Evolutionary conservation across 2,797 vertebrate species (phyloP).

Genomic region (Paguma larvata): DNA sequence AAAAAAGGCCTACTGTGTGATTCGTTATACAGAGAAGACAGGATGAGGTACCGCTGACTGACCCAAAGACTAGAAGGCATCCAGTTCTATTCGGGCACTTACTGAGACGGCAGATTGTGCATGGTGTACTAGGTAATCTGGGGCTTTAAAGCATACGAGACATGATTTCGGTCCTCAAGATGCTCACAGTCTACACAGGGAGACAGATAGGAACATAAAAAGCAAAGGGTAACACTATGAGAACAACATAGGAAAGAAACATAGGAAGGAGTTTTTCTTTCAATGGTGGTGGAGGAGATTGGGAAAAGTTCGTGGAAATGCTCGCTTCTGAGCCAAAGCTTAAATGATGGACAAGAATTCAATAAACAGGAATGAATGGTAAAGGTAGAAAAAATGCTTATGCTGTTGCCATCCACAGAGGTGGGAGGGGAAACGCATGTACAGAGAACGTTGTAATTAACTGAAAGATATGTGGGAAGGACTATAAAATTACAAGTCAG

Average conservation of each 20-base stretch:
- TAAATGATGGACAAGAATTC: neutral
- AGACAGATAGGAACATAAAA: neutral
- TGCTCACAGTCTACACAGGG: neutral
- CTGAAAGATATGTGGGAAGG: neutral
- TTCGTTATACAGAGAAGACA: neutral
- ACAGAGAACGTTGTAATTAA: neutral
- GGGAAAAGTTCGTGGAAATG: neutral
- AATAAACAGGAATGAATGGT: neutral
- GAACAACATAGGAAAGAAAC: neutral
- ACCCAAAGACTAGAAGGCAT: neutral
- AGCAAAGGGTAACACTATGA: neutral
- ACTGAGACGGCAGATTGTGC: neutral
- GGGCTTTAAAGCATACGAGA: neutral
- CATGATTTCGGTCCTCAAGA: neutral
- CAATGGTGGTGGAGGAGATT: neutral
- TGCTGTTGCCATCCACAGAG: neutral
- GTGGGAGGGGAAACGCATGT: neutral
- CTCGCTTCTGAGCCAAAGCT: neutral
- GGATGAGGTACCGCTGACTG: neutral
- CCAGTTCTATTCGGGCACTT: neutral
- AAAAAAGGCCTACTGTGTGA: neutral
- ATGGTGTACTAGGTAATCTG: too few species aligned
- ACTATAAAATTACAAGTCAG: neutral
- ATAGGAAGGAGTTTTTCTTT: conserved; percentile 13
- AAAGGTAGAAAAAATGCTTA: neutral